Conservation (phyloP, 2,888 invertebrate species). For the Escarpia spicata region DNA sequence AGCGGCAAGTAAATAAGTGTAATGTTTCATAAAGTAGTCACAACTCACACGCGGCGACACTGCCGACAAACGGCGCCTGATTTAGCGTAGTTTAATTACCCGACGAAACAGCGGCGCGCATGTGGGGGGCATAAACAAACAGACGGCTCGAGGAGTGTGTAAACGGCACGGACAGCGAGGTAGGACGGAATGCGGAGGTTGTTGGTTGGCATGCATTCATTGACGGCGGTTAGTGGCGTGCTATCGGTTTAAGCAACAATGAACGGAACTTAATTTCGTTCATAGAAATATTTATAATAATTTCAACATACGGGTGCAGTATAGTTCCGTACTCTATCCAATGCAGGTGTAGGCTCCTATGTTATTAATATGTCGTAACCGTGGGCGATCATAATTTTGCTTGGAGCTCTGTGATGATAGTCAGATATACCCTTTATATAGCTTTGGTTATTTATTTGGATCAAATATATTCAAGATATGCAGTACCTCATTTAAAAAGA, state of each 20-base stretch:
- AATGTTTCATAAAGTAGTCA: conserved; percentile 9
- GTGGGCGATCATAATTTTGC: too few species aligned
- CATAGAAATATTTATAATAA: neutral
- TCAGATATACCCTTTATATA: neutral
- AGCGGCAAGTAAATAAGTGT: neutral
- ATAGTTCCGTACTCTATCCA: neutral
- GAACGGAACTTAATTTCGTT: neutral
- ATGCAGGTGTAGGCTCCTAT: too few species aligned
- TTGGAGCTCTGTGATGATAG: too few species aligned
- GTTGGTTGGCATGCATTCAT: neutral
- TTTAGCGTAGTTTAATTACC: neutral
- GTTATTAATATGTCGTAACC: too few species aligned
- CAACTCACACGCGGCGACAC: neutral
- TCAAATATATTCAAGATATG: neutral
- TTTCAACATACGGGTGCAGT: neutral
- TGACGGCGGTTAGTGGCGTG: neutral
- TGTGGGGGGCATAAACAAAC: conserved; percentile 1
- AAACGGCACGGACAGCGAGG: neutral
- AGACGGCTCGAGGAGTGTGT: neutral
- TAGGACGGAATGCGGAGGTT: neutral
- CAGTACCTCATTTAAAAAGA: neutral
- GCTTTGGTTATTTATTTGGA: neutral
- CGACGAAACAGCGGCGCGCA: neutral
- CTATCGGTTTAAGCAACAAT: neutral
- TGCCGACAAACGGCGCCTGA: conserved; percentile 3